Evolutionary conservation across 1,140 invertebrate species (phyloP).

Genomic region (Araneus ventricosus): DNA sequence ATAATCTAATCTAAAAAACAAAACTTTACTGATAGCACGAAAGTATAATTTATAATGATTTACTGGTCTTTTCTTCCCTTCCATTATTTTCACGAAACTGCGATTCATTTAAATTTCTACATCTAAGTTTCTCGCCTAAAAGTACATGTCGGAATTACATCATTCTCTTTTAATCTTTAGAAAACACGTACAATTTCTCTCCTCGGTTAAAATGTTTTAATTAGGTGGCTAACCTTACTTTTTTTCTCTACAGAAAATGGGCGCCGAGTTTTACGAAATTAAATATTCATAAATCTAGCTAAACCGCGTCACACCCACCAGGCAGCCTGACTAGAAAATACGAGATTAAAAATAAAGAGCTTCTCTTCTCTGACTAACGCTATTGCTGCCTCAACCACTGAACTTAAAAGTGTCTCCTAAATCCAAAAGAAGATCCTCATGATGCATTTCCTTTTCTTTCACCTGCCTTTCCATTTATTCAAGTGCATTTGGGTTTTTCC

Average conservation of each 20-base stretch:
- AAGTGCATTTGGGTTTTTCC: conserved; percentile 1
- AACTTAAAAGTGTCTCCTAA: conserved; percentile 46
- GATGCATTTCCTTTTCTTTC: conserved; percentile 44
- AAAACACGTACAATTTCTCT: background rate
- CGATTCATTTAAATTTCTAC: background rate
- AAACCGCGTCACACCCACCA: conserved; percentile 19
- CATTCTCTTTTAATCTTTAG: background rate
- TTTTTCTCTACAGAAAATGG: background rate
- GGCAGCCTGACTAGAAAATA: background rate
- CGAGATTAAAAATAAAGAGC: conserved; percentile 42
- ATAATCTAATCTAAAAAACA: background rate
- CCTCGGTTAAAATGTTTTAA: background rate
- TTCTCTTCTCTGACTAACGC: background rate
- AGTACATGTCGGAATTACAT: background rate
- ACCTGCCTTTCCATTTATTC: conserved; percentile 50
- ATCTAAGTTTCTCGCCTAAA: background rate
- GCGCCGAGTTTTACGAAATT: background rate
- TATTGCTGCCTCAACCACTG: conserved; percentile 5
- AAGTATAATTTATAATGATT: background rate
- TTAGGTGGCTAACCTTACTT: background rate
- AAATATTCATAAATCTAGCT: conserved; percentile 37
- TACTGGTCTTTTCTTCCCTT: background rate
- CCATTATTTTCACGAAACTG: background rate
- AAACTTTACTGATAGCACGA: background rate
- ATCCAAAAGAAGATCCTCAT: conserved; percentile 11